Percentiles rank a stretch among this genome's conserved stretches.
Evolutionary conservation across 1,140 invertebrate genomes (phyloP).

Genomic region (Orius insidiosus): DNA sequence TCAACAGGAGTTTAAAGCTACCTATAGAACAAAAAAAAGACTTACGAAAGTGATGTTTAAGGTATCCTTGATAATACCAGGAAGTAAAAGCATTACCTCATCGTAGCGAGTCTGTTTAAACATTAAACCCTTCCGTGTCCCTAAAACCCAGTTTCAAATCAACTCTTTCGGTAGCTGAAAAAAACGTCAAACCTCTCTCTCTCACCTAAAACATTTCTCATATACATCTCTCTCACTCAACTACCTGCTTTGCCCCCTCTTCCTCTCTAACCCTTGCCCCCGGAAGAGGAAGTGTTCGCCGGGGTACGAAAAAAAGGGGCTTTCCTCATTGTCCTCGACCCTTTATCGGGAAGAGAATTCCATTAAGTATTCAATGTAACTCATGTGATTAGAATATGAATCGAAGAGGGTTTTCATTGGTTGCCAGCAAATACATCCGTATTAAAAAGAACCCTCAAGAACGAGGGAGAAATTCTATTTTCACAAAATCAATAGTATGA

Average conservation of each 20-base stretch:
- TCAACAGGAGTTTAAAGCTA: no score
- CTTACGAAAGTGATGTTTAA: no score
- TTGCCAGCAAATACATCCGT: no score
- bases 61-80: no score
- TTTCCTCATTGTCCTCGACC: slow-evolving; percentile 1
- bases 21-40: no score
- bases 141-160: background rate
- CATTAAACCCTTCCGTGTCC: slow-evolving; percentile 8
- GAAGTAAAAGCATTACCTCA: no score
- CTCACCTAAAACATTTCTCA: background rate
- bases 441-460: no score
- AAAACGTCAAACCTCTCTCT: background rate
- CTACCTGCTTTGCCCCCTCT: slow-evolving; percentile 10
- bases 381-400: slow-evolving; percentile 15
- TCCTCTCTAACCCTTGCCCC: slow-evolving; percentile 9
- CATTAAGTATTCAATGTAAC: slow-evolving; percentile 16
- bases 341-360: slow-evolving; percentile 3
- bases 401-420: background rate
- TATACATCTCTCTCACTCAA: slow-evolving; percentile 2
- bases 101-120: background rate
- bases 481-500: no score
- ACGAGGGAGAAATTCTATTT: no score
- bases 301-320: background rate
- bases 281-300: slow-evolving; percentile 8
- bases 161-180: background rate